phyloP scores from a whole-genome alignment of 37 sponge, comb jelly and placozoan species.

The Ianthella basta region DNA sequence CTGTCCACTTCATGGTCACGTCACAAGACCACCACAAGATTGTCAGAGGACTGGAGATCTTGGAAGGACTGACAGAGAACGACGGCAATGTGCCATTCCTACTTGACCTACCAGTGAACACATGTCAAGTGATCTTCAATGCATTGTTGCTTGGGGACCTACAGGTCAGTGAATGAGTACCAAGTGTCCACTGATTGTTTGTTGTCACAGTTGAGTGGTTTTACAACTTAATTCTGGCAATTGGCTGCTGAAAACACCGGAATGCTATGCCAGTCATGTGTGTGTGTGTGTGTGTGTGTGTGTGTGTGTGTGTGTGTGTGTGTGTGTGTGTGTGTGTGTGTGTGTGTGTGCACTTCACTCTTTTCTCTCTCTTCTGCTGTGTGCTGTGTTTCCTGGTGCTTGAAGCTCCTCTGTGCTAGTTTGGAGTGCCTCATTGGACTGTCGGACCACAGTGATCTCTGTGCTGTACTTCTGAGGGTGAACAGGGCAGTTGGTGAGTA shows the following conservation, averaged over 20 bases:
- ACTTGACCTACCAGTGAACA: background rate
- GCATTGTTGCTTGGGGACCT: slow-evolving; percentile 2
- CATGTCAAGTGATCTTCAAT: background rate
- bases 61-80: slow-evolving; percentile 8
- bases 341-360: background rate
- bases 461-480: background rate
- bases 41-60: slow-evolving; percentile 23
- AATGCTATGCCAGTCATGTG: background rate
- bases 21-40: slow-evolving; percentile 27
- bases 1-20: background rate
- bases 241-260: too few relatives aligned
- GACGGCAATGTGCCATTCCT: background rate
- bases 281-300: slow-evolving; percentile 29
- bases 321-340: slow-evolving; percentile 29
- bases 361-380: background rate
- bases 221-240: too few relatives aligned
- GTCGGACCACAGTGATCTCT: background rate
- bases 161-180: background rate
- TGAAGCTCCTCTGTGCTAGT: slow-evolving; percentile 3
- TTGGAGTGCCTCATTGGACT: slow-evolving; percentile 11
- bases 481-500: slow-evolving; percentile 1
- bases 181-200: too few relatives aligned
- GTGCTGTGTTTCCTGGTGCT: too few relatives aligned
- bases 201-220: too few relatives aligned
- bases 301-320: slow-evolving; percentile 29